Evolutionary conservation across 2,113 vertebrate species (phyloP).

Genomic region (Hemibagrus wyckioides): DNA sequence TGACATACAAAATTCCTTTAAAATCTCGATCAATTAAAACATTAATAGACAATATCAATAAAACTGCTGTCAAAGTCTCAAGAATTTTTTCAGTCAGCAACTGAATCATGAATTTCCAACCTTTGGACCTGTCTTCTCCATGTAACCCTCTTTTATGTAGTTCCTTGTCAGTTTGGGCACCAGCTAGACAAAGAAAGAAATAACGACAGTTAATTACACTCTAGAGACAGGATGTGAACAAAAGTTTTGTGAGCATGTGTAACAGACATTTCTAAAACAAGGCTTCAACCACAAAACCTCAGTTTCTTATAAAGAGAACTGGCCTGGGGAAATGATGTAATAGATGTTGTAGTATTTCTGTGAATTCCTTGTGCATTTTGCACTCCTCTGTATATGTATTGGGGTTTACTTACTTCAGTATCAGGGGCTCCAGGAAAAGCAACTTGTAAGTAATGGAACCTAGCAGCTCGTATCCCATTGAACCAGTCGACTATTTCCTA

Average conservation of each 20-base stretch:
- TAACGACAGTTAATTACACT: not conserved
- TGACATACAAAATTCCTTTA: no score
- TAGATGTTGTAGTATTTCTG: not conserved
- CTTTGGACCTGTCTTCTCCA: conserved; percentile 95
- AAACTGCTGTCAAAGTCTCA: not conserved
- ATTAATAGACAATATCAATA: no score
- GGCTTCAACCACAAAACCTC: conserved; percentile 17
- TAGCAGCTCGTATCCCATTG: conserved; percentile 90
- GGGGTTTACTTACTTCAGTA: conserved; percentile 79
- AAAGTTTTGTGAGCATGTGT: not conserved
- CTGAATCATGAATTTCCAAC: conserved; percentile 66
- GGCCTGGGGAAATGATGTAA: not conserved
- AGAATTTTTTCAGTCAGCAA: not conserved
- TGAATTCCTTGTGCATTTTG: conserved; percentile 8
- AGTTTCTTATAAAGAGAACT: conserved; percentile 21
- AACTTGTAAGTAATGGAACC: conserved; percentile 95
- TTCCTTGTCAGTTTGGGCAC: conserved; percentile 93
- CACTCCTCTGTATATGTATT: conserved; percentile 22
- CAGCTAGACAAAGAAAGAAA: conserved; percentile 68
- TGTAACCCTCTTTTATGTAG: conserved; percentile 91
- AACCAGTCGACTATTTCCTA: conserved; percentile 98
- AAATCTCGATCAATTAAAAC: no score
- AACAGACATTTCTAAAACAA: not conserved
- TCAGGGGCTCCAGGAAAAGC: conserved; percentile 91
- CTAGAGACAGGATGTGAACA: not conserved